These are phyloP conservation scores for Campylomormyrus numenius DNA, from an alignment of 2,113 vertebrate genomes.

Conservation along the genomic window DNA sequence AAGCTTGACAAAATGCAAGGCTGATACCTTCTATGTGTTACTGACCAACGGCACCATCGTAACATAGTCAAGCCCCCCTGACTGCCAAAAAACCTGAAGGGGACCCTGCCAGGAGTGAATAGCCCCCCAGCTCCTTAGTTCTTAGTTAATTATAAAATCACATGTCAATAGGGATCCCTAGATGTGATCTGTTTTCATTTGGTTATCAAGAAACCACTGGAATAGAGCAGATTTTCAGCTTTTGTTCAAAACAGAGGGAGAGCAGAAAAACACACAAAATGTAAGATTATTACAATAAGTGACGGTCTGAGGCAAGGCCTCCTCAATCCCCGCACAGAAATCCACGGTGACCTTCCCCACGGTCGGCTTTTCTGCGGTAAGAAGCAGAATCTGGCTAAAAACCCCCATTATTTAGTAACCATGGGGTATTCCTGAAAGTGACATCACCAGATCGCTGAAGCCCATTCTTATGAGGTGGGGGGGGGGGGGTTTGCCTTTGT, in stretches of 20 bases:
- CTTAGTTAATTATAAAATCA: not conserved
- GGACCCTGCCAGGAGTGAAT: not conserved
- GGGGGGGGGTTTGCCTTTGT: not conserved
- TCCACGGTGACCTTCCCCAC: not conserved
- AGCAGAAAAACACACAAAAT: not conserved
- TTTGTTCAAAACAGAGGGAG: not conserved
- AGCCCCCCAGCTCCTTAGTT: not conserved
- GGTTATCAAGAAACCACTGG: not conserved
- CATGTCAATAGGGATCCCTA: not conserved
- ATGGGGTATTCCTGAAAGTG: conserved; percentile 2
- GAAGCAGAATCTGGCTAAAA: not conserved
- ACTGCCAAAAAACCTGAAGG: not conserved
- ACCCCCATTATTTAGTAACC: not conserved
- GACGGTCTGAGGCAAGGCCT: not conserved
- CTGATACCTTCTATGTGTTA: not conserved
- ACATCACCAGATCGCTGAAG: not conserved
- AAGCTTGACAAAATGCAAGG: not conserved
- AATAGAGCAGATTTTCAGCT: not conserved
- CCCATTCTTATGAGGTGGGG: not conserved
- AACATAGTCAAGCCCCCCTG: not conserved
- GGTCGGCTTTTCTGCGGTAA: not conserved
- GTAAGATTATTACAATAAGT: not conserved
- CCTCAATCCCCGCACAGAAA: not conserved
- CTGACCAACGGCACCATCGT: not conserved
- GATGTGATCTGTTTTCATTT: not conserved